Conservation (phyloP, 2,797 vertebrate species). For the Decapterus maruadsi region DNA sequence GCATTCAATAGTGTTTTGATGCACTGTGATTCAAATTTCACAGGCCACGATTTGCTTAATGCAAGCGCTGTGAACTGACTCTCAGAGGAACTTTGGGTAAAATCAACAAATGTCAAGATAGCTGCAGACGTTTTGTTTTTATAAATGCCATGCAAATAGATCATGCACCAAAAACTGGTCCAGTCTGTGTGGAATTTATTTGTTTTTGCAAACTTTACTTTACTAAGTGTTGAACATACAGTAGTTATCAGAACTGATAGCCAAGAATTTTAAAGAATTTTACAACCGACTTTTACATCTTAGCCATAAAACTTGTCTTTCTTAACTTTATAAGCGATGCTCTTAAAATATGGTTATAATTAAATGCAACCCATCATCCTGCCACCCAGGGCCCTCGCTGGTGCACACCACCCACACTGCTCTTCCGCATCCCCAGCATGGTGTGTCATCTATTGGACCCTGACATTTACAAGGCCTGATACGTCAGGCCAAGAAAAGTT, state of each 20-base stretch:
- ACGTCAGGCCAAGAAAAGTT: constrained; percentile 17
- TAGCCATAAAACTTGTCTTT: not conserved
- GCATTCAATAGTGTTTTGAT: not conserved
- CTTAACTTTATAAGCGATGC: constrained; percentile 39
- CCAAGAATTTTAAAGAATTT: not conserved
- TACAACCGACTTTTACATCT: not conserved
- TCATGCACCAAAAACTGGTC: not conserved
- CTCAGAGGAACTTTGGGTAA: constrained; percentile 1
- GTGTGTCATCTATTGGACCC: constrained; percentile 14
- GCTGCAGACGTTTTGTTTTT: constrained; percentile 12
- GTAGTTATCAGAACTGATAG: not conserved
- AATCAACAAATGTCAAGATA: constrained; percentile 17
- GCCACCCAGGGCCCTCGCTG: constrained; percentile 33
- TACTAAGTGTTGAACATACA: not conserved
- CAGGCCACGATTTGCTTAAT: not conserved
- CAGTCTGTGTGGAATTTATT: not conserved
- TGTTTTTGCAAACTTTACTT: not conserved
- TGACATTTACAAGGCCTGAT: constrained; percentile 49
- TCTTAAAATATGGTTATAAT: constrained; percentile 40
- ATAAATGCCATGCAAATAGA: constrained; percentile 5
- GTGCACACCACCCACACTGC: constrained; percentile 46
- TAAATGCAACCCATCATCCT: constrained; percentile 47
- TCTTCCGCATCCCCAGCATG: constrained; percentile 22
- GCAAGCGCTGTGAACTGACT: not conserved
- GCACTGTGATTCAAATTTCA: not conserved